phyloP scores from a whole-genome alignment of 2,113 vertebrate genomes.

The Cairina moschata region DNA sequence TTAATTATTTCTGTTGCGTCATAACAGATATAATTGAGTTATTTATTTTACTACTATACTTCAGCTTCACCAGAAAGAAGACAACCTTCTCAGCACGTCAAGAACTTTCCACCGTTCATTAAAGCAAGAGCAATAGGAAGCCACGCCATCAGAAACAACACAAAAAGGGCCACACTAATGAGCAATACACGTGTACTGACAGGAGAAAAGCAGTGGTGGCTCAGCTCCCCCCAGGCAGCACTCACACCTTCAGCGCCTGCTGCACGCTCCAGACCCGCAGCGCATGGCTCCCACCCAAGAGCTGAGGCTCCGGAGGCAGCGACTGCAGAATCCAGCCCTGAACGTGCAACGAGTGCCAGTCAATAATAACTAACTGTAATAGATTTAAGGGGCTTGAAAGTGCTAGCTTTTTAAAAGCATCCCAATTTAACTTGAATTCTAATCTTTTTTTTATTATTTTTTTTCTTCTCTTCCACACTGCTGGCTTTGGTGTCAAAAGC shows the following conservation, averaged over 20 bases:
- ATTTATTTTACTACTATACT: too few species aligned
- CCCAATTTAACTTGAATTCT: slow-evolving; percentile 5
- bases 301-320: neutral
- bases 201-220: neutral
- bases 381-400: slow-evolving; percentile 9
- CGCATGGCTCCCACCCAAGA: neutral
- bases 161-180: neutral
- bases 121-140: neutral
- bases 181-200: neutral
- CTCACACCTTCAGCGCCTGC: neutral
- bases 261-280: neutral
- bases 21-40: too few species aligned
- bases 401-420: neutral
- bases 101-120: neutral
- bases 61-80: too few species aligned
- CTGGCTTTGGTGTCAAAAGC: neutral
- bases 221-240: neutral
- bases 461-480: neutral
- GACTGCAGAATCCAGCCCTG: neutral
- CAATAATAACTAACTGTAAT: neutral
- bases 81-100: neutral
- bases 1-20: neutral
- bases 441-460: neutral
- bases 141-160: neutral
- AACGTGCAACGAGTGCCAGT: neutral